A percentile compares a stretch with the other conserved stretches of the same genome.
Evolutionary conservation across 2,113 vertebrate genomes (phyloP).

Genomic region (Centropristis striata): DNA sequence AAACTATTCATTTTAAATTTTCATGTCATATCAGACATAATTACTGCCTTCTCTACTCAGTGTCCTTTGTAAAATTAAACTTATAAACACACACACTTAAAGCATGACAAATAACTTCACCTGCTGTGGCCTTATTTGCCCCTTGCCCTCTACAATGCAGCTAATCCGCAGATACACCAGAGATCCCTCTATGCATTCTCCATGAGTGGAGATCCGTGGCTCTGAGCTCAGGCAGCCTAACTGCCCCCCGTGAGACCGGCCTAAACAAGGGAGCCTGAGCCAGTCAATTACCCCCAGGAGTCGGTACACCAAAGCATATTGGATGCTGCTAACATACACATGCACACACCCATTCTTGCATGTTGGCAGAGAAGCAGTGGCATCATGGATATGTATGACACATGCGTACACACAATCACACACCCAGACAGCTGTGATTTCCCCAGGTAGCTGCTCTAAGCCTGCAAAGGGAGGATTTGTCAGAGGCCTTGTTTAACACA

Average conservation of each 20-base stretch:
- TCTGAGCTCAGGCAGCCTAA: constrained; percentile 64
- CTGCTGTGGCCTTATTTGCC: constrained; percentile 48
- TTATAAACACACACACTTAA: constrained; percentile 24
- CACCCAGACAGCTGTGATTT: constrained; percentile 80
- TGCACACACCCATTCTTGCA: background rate
- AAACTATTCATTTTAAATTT: background rate
- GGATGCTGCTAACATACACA: constrained; percentile 44
- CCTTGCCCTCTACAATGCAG: constrained; percentile 31
- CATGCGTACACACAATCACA: constrained; percentile 54
- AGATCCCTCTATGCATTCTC: constrained; percentile 79
- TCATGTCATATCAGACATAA: background rate
- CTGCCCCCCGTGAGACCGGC: constrained; percentile 68
- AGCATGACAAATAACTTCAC: constrained; percentile 43
- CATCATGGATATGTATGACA: constrained; percentile 82
- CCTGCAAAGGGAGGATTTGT: constrained; percentile 71
- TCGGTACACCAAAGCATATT: constrained; percentile 36
- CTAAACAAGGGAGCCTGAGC: constrained; percentile 66
- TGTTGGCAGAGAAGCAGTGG: constrained; percentile 43
- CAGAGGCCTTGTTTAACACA: constrained; percentile 78
- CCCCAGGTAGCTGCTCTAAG: constrained; percentile 77
- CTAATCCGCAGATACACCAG: constrained; percentile 71
- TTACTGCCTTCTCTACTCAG: background rate
- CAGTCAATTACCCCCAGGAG: constrained; percentile 78
- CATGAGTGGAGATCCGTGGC: constrained; percentile 71
- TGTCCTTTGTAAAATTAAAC: constrained; percentile 3